Evolutionary conservation across 2,797 vertebrate genomes (phyloP).

Genomic region (Nyctalus aviator): DNA sequence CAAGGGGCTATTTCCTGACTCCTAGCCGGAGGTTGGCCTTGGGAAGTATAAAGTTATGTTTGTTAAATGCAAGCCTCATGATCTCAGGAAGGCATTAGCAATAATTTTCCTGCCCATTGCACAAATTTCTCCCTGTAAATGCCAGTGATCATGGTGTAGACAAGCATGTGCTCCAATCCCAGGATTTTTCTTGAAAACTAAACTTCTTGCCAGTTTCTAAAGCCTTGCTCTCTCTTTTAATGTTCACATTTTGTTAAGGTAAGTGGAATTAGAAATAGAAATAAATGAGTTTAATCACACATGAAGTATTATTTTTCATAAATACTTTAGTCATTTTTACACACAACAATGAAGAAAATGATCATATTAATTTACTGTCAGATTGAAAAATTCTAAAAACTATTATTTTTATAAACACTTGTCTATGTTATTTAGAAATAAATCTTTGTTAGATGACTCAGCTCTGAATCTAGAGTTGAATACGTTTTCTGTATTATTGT

Average conservation of each 20-base stretch:
- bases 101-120: conserved; percentile 80
- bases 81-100: conserved; percentile 71
- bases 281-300: conserved; percentile 54
- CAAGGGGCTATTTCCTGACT: conserved; percentile 63
- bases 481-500: conserved; percentile 17
- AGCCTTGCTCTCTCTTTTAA: conserved; percentile 40
- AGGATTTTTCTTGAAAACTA: conserved; percentile 68
- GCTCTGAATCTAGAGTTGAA: conserved; percentile 3
- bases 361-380: conserved; percentile 22
- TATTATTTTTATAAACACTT: not conserved
- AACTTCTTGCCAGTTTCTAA: conserved; percentile 68
- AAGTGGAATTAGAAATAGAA: conserved; percentile 66
- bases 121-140: conserved; percentile 82
- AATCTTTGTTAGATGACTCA: not conserved
- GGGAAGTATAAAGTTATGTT: conserved; percentile 71
- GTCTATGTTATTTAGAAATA: conserved; percentile 37
- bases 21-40: conserved; percentile 61
- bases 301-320: conserved; percentile 27
- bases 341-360: conserved; percentile 16
- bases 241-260: conserved; percentile 58
- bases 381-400: conserved; percentile 33
- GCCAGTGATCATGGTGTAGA: conserved; percentile 82
- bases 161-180: conserved; percentile 60
- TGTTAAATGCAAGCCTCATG: conserved; percentile 72
- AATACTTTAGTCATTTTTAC: conserved; percentile 32